Evolutionary conservation across 2,797 vertebrate genomes (phyloP).

Genomic region (Hydrocynus forskahlii): DNA sequence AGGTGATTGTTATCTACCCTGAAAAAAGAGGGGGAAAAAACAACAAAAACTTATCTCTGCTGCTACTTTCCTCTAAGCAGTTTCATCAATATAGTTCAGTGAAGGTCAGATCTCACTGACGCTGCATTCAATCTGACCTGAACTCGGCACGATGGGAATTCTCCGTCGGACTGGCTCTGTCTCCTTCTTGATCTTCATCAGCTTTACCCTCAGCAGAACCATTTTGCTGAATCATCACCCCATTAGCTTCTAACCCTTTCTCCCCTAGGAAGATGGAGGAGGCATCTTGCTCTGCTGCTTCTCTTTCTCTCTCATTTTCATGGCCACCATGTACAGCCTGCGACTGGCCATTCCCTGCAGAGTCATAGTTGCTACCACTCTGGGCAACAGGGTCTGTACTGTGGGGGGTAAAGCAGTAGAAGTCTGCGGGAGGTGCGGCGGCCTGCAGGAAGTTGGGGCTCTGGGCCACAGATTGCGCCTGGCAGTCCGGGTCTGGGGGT

Average conservation of each 20-base stretch:
- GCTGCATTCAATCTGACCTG: constrained; percentile 77
- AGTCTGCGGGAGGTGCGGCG: constrained; percentile 83
- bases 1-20: constrained; percentile 98
- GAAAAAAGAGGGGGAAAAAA: constrained; percentile 52
- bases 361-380: constrained; percentile 93
- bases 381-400: constrained; percentile 89
- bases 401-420: constrained; percentile 91
- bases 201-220: constrained; percentile 38
- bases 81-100: neutral
- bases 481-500: constrained; percentile 80
- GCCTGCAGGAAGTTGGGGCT: constrained; percentile 75
- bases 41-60: neutral
- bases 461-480: constrained; percentile 42
- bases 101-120: neutral
- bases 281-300: constrained; percentile 64
- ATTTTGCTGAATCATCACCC: constrained; percentile 33
- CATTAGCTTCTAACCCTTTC: neutral
- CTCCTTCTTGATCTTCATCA: constrained; percentile 75
- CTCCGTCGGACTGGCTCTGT: constrained; percentile 76
- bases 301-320: constrained; percentile 82
- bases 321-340: constrained; percentile 88
- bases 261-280: constrained; percentile 64
- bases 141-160: constrained; percentile 89
- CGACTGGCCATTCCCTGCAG: constrained; percentile 90
- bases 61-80: neutral